These are phyloP conservation scores for Calonectris borealis DNA, from an alignment of 2,113 vertebrate genomes.

Conservation along the genomic window DNA sequence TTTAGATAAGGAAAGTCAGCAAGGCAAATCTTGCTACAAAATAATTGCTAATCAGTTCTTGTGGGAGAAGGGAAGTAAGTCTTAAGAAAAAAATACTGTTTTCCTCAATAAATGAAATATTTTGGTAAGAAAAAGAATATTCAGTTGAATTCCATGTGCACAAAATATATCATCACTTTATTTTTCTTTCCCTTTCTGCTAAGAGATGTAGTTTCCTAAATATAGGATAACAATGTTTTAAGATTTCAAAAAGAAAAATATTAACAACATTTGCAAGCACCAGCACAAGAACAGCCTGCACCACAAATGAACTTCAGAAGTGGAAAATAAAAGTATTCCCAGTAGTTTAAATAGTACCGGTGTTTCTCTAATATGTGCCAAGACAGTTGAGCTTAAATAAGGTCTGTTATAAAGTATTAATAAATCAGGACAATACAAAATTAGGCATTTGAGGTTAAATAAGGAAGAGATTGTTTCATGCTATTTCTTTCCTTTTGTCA, in stretches of 20 bases:
- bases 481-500: neutral
- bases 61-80: neutral
- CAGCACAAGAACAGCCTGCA: neutral
- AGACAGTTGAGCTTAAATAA: neutral
- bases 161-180: neutral
- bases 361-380: neutral
- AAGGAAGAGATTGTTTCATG: neutral
- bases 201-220: neutral
- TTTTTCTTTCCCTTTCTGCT: neutral
- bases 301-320: neutral
- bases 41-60: neutral
- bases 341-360: neutral
- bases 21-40: neutral
- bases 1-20: neutral
- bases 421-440: neutral
- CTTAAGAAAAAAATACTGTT: neutral
- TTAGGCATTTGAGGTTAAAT: neutral
- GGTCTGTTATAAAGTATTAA: neutral
- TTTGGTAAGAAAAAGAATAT: neutral
- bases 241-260: neutral
- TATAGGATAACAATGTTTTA: neutral
- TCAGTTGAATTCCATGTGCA: neutral
- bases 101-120: neutral
- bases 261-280: neutral
- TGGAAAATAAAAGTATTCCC: neutral